Base-by-base conservation (phyloP, 2,888 invertebrate species). In the Spisula subtruncata region DNA sequence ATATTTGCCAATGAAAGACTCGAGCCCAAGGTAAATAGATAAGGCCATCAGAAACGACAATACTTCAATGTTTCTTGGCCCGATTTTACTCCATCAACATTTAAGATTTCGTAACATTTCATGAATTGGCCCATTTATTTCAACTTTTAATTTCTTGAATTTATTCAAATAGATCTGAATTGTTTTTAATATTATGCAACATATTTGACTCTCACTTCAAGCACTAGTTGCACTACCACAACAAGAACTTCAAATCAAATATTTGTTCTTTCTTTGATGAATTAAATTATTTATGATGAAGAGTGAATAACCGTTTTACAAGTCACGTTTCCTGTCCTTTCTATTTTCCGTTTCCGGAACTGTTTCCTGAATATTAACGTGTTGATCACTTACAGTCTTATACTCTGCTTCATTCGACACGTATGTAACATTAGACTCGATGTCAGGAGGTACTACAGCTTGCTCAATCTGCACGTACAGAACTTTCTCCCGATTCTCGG, bases 401-500 rank as follows among this genome's bases (percentile, higher is more conserved):
- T 87, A 92, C 41, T 91, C 91, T 35, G 88, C 91, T 80, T 89
- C 92, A 18, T 56, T 84, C 20, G 89, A 87, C n/a, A 92, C 90
- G 56, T 82, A 92, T 32, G 91, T 92, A 18, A 92, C 82, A 82
- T 92, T 92, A 12, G 92, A 91, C 51, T 86, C 88, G 8, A 41
- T 54, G 35, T 90, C 86, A 5, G 60, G 25, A 0, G 56, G 32
- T 14, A 84, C 92, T 2, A 86, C 85, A 32, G 82, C 41, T 54
- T 88, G 82, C 56, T 92, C 91, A 35, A 92, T 92, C 54, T 92
- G 92, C 35, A 91, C 91, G 85, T 90, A 92, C 6, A 92, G 71
- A 29, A 91, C 84, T n/a, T 90, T 88, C 41, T 91, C 91, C 12
- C 66, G 29, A 20, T 46, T 51, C 16, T 48, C 51, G 0, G 32